These are phyloP conservation scores for Jaculus jaculus DNA, from an alignment of 2,113 vertebrate genomes.

Conservation along the genomic window DNA sequence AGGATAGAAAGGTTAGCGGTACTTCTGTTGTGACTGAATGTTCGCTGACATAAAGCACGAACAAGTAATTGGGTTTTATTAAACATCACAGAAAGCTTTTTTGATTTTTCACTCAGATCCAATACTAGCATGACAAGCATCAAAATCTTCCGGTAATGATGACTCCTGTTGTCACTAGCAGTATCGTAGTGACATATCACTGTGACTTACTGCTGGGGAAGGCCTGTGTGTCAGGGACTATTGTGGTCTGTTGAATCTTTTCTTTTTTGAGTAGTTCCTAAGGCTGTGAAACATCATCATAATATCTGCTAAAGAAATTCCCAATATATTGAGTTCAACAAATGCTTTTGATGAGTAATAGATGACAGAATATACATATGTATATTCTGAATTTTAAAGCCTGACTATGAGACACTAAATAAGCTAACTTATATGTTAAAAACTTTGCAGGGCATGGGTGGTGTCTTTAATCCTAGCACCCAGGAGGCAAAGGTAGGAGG, in stretches of 20 bases:
- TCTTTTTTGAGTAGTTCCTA: conserved; percentile 10
- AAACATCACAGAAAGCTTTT: conserved; percentile 2
- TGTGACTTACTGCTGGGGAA: neutral
- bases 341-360: neutral
- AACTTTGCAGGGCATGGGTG: too few relatives aligned
- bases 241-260: neutral
- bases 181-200: neutral
- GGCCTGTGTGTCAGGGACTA: neutral
- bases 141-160: conserved; percentile 16
- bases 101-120: neutral
- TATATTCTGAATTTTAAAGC: conserved; percentile 24
- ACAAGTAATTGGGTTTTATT: conserved; percentile 22
- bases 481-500: too few relatives aligned
- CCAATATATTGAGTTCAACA: neutral
- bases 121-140: neutral
- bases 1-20: neutral
- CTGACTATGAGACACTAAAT: neutral
- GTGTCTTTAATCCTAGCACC: too few relatives aligned
- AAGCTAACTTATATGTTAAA: neutral
- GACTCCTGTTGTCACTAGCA: neutral
- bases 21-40: conserved; percentile 37
- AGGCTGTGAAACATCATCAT: neutral
- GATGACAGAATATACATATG: neutral
- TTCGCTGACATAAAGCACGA: conserved; percentile 40
- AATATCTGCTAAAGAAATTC: conserved; percentile 12